Evolutionary conservation across 2,113 vertebrate species (phyloP).

Genomic region (Trichechus manatus): DNA sequence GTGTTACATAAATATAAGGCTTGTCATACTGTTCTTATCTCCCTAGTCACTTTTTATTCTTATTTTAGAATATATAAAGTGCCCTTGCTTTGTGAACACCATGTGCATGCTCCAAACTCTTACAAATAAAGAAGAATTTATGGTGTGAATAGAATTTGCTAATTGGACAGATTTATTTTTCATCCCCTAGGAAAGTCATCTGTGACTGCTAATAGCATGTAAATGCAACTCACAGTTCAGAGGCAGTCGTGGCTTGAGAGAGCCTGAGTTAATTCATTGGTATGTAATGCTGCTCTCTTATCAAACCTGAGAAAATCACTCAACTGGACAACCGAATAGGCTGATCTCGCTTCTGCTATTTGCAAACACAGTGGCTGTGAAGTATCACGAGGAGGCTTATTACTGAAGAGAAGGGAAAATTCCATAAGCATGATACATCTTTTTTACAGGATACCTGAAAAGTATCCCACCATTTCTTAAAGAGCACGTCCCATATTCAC

Average conservation of each 20-base stretch:
- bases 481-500: background rate
- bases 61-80: slow-evolving; percentile 64
- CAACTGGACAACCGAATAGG: background rate
- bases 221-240: background rate
- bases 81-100: background rate
- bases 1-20: slow-evolving; percentile 60
- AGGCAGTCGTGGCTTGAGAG: background rate
- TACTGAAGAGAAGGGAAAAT: background rate
- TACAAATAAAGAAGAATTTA: slow-evolving; percentile 41
- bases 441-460: background rate
- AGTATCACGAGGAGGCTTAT: too few relatives aligned
- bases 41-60: slow-evolving; percentile 36
- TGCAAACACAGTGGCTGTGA: background rate
- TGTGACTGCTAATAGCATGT: background rate
- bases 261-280: background rate
- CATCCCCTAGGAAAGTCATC: slow-evolving; percentile 14
- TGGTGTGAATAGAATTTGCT: slow-evolving; percentile 28
- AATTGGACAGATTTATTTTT: slow-evolving; percentile 61
- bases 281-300: background rate
- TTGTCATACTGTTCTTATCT: slow-evolving; percentile 65
- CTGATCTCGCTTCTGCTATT: background rate
- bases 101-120: background rate
- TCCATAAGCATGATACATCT: background rate
- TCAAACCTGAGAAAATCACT: background rate
- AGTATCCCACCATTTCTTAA: background rate